These are phyloP conservation scores for Odontothrips loti DNA, from an alignment of 2,888 invertebrate species.

Conservation along the genomic window DNA sequence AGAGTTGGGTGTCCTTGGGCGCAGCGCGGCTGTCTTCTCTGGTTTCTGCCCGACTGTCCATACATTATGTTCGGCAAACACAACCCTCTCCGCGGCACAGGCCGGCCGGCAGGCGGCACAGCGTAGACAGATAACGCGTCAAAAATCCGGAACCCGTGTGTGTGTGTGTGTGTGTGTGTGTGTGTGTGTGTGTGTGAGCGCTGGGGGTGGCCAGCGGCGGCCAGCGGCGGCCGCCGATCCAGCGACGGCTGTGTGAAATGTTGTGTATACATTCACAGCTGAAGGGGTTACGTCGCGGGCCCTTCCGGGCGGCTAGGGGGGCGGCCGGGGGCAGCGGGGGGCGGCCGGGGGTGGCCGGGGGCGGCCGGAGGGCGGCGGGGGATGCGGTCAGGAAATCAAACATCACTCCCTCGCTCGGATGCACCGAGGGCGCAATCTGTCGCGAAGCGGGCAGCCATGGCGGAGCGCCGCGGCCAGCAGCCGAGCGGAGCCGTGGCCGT, in stretches of 20 bases:
- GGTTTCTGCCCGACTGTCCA: background rate
- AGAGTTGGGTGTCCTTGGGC: no score
- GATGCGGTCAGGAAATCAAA: slow-evolving; percentile 22
- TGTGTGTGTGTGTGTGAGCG: no score
- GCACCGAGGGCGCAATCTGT: slow-evolving; percentile 19
- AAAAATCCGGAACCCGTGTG: background rate
- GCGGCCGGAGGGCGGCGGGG: background rate
- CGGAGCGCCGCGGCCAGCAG: no score
- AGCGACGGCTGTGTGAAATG: background rate
- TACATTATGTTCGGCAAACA: background rate
- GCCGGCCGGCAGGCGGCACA: no score
- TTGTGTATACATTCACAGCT: background rate
- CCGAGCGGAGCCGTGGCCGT: background rate
- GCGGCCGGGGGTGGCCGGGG: background rate
- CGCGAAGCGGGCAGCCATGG: background rate
- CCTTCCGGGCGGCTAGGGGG: background rate
- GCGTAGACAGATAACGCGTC: background rate
- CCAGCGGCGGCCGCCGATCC: no score
- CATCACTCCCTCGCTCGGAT: slow-evolving; percentile 24
- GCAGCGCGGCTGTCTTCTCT: no score
- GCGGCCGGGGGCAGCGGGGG: background rate
- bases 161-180: no score
- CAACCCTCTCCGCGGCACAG: background rate
- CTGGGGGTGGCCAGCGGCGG: no score
- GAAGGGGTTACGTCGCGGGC: background rate